Evolutionary conservation across 2,113 vertebrate genomes (phyloP).

Genomic region (Datnioides undecimradiatus): DNA sequence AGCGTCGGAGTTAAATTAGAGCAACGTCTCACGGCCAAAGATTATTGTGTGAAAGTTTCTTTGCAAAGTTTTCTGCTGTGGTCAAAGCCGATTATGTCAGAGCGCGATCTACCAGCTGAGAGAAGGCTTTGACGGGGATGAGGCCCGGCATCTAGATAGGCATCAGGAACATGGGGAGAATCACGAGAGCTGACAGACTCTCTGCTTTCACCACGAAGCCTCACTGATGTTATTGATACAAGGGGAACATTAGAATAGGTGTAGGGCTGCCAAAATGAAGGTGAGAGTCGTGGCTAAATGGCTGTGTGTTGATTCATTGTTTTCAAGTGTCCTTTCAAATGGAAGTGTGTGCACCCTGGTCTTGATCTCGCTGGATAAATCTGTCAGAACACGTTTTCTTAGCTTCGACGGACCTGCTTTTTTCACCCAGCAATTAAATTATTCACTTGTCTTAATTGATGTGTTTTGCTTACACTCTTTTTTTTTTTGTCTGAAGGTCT

Average conservation of each 20-base stretch:
- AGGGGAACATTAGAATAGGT: neutral
- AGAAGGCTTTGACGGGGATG: slow-evolving; percentile 70
- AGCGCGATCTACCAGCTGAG: slow-evolving; percentile 48
- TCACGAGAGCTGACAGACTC: slow-evolving; percentile 65
- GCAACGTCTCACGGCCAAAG: slow-evolving; percentile 3
- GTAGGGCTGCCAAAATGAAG: slow-evolving; percentile 1
- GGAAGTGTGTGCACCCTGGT: neutral
- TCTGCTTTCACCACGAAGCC: slow-evolving; percentile 38
- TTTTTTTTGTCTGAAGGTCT: slow-evolving; percentile 61
- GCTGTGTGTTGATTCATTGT: neutral
- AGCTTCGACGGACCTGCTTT: slow-evolving; percentile 21
- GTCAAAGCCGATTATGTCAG: slow-evolving; percentile 77
- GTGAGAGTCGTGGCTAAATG: slow-evolving; percentile 14
- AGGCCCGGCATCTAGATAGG: slow-evolving; percentile 64
- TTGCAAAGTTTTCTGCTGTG: slow-evolving; percentile 47
- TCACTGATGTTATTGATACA: slow-evolving; percentile 28
- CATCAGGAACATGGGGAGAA: slow-evolving; percentile 67
- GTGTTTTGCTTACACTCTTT: slow-evolving; percentile 52
- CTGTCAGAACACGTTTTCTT: slow-evolving; percentile 8
- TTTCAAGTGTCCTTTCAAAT: slow-evolving; percentile 12
- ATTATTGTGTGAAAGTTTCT: slow-evolving; percentile 56
- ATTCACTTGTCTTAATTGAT: slow-evolving; percentile 69
- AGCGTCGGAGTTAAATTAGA: slow-evolving; percentile 14
- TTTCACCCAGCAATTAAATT: slow-evolving; percentile 65
- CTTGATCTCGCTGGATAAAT: slow-evolving; percentile 34